phyloP scores from a whole-genome alignment of 1,140 invertebrate genomes.

The Dufourea novaeangliae region DNA sequence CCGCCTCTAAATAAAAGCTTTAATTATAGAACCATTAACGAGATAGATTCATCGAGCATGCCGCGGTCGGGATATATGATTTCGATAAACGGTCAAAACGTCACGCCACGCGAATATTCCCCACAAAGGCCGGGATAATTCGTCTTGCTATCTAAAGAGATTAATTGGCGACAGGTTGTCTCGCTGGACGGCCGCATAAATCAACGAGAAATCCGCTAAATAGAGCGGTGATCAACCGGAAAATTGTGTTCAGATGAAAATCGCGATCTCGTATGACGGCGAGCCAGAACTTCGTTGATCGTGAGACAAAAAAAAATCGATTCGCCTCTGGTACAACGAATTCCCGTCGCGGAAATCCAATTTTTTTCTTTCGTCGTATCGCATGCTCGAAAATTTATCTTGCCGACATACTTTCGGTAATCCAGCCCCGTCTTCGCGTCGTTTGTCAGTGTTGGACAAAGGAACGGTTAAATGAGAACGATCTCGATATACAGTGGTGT shows the following conservation, averaged over 20 bases:
- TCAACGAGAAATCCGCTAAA: slow-evolving; percentile 9
- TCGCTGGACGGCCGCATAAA: slow-evolving; percentile 31
- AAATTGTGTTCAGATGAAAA: slow-evolving; percentile 13
- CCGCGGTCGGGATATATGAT: neutral
- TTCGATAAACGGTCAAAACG: neutral
- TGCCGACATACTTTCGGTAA: neutral
- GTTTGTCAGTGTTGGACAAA: neutral
- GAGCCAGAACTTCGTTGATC: neutral
- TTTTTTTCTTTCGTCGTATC: neutral
- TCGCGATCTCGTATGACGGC: neutral
- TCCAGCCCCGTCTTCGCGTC: neutral
- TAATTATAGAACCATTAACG: neutral
- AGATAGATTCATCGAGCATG: neutral
- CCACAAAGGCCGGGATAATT: slow-evolving; percentile 26
- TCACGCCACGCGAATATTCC: slow-evolving; percentile 9
- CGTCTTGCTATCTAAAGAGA: slow-evolving; percentile 40
- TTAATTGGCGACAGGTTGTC: slow-evolving; percentile 43
- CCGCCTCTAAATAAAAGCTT: neutral
- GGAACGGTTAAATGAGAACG: neutral
- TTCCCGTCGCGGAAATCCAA: neutral
- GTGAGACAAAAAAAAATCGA: neutral
- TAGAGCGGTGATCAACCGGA: neutral
- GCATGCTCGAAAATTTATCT: neutral
- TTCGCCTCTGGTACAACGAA: neutral
- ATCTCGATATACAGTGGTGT: too few relatives aligned